Base-by-base conservation (phyloP, 2,797 vertebrate species). In the Clamator glandarius region DNA sequence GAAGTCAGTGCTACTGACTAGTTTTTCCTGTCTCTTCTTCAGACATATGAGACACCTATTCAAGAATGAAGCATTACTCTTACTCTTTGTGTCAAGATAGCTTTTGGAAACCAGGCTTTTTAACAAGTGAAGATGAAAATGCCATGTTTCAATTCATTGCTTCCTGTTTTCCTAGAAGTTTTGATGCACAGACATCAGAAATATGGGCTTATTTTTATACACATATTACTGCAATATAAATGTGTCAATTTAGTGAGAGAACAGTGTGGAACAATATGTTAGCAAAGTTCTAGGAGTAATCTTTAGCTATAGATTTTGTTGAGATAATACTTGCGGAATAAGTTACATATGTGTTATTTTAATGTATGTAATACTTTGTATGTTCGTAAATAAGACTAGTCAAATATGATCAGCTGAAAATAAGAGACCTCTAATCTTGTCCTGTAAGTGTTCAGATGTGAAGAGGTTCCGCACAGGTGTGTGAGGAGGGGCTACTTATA, bases 1-100 rank as follows among this genome's bases (percentile, higher is more conserved):
- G 80, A 79, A 90, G 11, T 75, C 44, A 66, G 13, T 64, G 36
- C 14, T 75, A 0, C 44, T 52, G 50, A 4, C 28, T 64, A 5
- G 28, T 64, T 89, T 84, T 58, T 54, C 54, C 20, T 78, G 14
- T 36, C 58, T 87, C 15, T 5, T 51, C 7, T 74, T 58, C 1
- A 1, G n/a, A 36, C 2, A 0, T 15, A 24, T 1, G 2, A 79
- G 73, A n/a, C 14, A 48, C 9, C 5, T 72, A 5, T 16, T 7
- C 8, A 73, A 82, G 36, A 52, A 36, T 17, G 51, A 90, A 63
- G 9, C 29, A 29, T 81, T 80, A 9, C 11, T 85, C 28, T 73
- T 64, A 19, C 8, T 39, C 11, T 21, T 54, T 84, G 29, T 69
- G 59, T 81, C 55, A 61, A 15, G 33, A 46, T 35, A 59, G 24